Evolutionary conservation across 1,140 invertebrate genomes (phyloP).

Genomic region (Acromyrmex echinatior): DNA sequence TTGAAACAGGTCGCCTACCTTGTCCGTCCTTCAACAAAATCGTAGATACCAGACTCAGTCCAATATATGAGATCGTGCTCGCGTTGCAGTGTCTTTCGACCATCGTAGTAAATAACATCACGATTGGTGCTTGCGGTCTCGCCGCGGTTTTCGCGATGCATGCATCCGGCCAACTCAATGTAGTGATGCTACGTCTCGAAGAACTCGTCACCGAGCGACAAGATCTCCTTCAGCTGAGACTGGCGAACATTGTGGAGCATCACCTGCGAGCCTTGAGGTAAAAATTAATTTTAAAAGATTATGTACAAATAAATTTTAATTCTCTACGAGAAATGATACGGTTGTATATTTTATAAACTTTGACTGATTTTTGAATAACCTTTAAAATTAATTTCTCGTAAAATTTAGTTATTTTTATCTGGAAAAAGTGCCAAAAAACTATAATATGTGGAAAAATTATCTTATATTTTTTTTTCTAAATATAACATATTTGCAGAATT

Average conservation of each 20-base stretch:
- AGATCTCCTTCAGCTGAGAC: conserved; percentile 30
- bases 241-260: conserved; percentile 48
- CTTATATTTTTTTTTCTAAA: neutral
- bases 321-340: neutral
- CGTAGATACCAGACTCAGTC: conserved; percentile 65
- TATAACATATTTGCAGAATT: conserved; percentile 28
- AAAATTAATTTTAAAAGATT: neutral
- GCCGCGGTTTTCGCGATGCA: conserved; percentile 64
- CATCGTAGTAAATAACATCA: conserved; percentile 68
- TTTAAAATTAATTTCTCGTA: neutral
- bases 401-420: neutral
- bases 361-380: neutral
- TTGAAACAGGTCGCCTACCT: conserved; percentile 22
- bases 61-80: conserved; percentile 70
- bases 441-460: neutral
- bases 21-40: conserved; percentile 64
- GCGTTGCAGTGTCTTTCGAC: conserved; percentile 65
- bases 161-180: conserved; percentile 75
- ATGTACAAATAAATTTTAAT: neutral
- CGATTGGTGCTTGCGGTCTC: conserved; percentile 59
- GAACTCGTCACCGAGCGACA: conserved; percentile 38
- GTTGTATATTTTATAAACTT: neutral
- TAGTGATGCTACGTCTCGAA: conserved; percentile 63
- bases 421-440: neutral
- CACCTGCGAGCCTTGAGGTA: conserved; percentile 65